Evolutionary conservation across 2,888 invertebrate species (phyloP), one percentile per base, ranked within the genome.

Genomic region (Euzophera pinguis): DNA sequence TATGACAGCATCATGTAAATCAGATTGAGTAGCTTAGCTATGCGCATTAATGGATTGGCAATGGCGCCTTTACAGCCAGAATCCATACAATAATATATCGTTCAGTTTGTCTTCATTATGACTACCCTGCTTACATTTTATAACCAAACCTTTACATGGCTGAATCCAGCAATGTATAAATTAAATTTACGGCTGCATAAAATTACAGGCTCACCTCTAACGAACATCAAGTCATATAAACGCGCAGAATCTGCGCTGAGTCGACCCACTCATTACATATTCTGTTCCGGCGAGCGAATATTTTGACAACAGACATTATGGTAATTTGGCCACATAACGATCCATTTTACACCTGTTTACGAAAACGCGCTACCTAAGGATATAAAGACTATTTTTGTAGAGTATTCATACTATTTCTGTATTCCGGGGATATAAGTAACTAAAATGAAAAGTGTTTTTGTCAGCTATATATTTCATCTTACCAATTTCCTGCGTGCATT

Each of bases 241-340:
- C 73, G 75, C 71, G 73, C 73, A 71, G 75, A 81, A 79, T 81
- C 81, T 79, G 78, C 71, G 69, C 73, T 72, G 77, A 75, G 67
- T 78, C 76, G 74, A 68, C 71, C 75, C 65, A 65, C 79, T 81
- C 81, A 83, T 85, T 84, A 83, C 73, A 75, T 83, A 85, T 84
- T 85, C 84, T 69, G 79, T 78, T 82, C 78, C 68, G 71, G 67
- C 71, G 73, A 73, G 83, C 80, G 82, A 84, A 85, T 84, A 86
- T 85, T 86, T 84, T 81, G 82, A 84, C 84, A 82, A 81, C 84
- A 84, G 85, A 86, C 84, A 84, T 85, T 86, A 87, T 87, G 87
- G 75, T 85, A 87, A 87, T 87, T 75, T 71, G 68, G 73, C 74
- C 79, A 74, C 77, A 78, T 82, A 84, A 84, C 80, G 81, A 81